Base-by-base conservation (phyloP, 2,888 invertebrate species). In the Aphrophora alni region DNA sequence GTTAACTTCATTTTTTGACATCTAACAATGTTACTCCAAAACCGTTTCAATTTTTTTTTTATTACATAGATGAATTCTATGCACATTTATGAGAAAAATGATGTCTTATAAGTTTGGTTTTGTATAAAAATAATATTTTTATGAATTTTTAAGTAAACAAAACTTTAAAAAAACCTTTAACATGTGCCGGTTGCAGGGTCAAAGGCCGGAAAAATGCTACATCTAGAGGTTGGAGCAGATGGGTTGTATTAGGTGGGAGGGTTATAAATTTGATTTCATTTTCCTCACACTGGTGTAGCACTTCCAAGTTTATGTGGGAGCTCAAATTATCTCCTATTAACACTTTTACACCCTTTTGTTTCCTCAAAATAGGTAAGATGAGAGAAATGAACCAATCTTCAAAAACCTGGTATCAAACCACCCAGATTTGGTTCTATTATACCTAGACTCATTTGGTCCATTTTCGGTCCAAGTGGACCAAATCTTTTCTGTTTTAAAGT, bases 401-500 rank as follows among this genome's bases (percentile, higher is more conserved):
- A 84, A 88, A 88, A 12, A 82, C 84, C 5, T 72, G 81, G 0
- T 68, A 81, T 88, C 88, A 80, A 88, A 87, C 88, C 88, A 88
- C 4, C 88, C 89, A 72, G 85, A 86, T 77, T 82, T 82, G 0
- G 87, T 86, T 0, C 87, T 38, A 83, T 88, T 89, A 83, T 88
- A 89, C 7, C 87, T 74, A 80, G 86, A 74, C 44, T 86, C 83
- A 76, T 75, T 24, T n/a, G 88, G 88, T 10, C 88, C 89, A 75
- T 87, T 86, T 82, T 84, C 83, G 4, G 84, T 86, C 89, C 89
- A 89, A 12, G 86, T 86, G 71, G 86, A 82, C 84, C 87, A 88
- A n/a, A 89, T 44, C 80, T 87, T 77, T 77, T 85, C 84, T 1
- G 88, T 85, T 84, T 89, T 89, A 83, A 89, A 89, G 0, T 88